Conservation (phyloP, 2,113 vertebrate species). For the Elanus axillaris region DNA sequence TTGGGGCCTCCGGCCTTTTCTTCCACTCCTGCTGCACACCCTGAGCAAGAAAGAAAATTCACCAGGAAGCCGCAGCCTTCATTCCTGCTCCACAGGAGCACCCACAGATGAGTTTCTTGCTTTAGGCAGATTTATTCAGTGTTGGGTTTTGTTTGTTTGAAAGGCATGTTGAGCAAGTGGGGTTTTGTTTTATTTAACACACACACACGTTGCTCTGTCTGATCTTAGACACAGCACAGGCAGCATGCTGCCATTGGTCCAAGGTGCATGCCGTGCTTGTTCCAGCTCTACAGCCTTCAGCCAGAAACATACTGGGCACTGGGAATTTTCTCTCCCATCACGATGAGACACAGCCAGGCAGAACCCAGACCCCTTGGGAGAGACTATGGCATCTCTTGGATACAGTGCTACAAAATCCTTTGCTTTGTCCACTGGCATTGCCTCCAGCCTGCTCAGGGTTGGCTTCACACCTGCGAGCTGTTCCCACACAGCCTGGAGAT, state of each 20-base stretch:
- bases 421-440: neutral
- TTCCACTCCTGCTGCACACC: neutral
- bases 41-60: neutral
- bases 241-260: neutral
- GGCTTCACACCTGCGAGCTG: neutral
- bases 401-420: neutral
- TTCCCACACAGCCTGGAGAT: neutral
- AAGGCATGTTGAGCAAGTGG: neutral
- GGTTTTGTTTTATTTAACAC: neutral
- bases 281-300: neutral
- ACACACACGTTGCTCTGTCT: neutral
- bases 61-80: neutral
- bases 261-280: neutral
- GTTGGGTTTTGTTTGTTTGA: neutral
- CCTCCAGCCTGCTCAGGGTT: neutral
- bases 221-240: neutral
- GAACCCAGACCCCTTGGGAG: neutral
- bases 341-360: accelerated
- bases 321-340: neutral
- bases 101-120: neutral
- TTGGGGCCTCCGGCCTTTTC: neutral
- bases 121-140: neutral
- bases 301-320: neutral
- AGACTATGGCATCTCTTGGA: neutral
- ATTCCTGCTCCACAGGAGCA: neutral